Base-by-base conservation (phyloP, 2,888 invertebrate genomes). In the Agonum fuliginosum region DNA sequence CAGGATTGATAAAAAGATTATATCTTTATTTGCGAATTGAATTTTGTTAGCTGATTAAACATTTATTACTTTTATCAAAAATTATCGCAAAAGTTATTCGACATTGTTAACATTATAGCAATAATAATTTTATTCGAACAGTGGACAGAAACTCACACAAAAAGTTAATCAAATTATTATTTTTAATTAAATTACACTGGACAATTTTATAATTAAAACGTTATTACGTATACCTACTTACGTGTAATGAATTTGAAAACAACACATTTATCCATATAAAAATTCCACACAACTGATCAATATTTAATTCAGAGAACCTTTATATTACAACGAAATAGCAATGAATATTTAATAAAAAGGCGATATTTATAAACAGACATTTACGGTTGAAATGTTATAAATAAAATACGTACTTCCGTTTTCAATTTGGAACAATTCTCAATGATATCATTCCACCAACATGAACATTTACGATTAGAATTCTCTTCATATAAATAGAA, bases 401-500 rank as follows among this genome's bases (percentile, higher is more conserved):
- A n/a, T n/a, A n/a, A n/a, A n/a, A n/a, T n/a, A n/a, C 24, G 5
- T 27, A 34, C 30, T 54, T 54, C 54, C 27, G 12, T 12, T 62
- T 62, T n/a, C 3, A 27, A 62, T 27, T 62, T 62, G 14, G 19
- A 62, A 27, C 10, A 17, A 62, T 62, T 62, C 30, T 30, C 14
- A 30, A 34, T 62, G 58, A 62, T 17, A 14, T 30, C 46, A 19
- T 46, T 17, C 19, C 17, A 17, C 46, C 3, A 19, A 46, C 46
- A 46, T 0, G 17, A 4, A 17, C 12, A 62, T 30, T 30, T 14
- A 46, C 8, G 17, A 46, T 6, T 3, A 17, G 46, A 46, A 46
- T 46, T 17, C 37, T 46, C 5, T 17, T 62, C 17, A 1, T 62
- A 62, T 62, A 62, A 62, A 62, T 62, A 62, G 58, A 62, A 30